Evolutionary conservation across 2,888 invertebrate genomes (phyloP), one percentile per base, ranked within the genome.

Genomic region (Lycaena phlaeas): DNA sequence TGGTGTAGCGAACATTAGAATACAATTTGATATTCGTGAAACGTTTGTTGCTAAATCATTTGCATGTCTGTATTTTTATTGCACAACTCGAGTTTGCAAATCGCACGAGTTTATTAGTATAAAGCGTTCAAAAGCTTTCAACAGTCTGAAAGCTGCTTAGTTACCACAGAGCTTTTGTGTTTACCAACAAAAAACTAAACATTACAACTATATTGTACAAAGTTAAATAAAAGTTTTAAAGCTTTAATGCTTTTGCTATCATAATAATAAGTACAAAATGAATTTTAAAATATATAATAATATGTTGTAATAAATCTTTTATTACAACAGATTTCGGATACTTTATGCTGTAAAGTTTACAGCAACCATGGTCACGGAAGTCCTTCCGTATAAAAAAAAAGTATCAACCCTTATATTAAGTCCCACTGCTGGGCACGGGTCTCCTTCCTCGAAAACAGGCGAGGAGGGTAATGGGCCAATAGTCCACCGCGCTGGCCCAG

Each of bases 111-210:
- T 34, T 34, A 34, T 34, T 34, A 34, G 18, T 34, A 18, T 17
- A 34, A 34, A 34, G 31, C 11, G 18, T 34, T 34, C 22, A 22
- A 34, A 34, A 34, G 34, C 34, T 34, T 34, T 34, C 34, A 34
- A 18, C 31, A 17, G 17, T 17, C 18, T 31, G 18, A 18, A 34
- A 22, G 22, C 34, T 34, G 34, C 34, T 34, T 34, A 34, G 18
- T 34, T 34, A 22, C 34, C 34, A 34, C 34, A 22, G 22, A 22
- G 34, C 34, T 34, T 30, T 34, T 34, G 34, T 18, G 3, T 4
- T 34, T n/a, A 34, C 22, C 22, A 34, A 34, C 12, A 34, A 12
- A 12, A 31, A 34, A 11, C 11, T 34, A 12, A 18, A 12, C 14
- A 12, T 29, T 29, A 14, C 28, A 12, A 29, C 14, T 4, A 12